Conservation (phyloP, 2,797 vertebrate genomes). For the Sebastiscus tertius region DNA sequence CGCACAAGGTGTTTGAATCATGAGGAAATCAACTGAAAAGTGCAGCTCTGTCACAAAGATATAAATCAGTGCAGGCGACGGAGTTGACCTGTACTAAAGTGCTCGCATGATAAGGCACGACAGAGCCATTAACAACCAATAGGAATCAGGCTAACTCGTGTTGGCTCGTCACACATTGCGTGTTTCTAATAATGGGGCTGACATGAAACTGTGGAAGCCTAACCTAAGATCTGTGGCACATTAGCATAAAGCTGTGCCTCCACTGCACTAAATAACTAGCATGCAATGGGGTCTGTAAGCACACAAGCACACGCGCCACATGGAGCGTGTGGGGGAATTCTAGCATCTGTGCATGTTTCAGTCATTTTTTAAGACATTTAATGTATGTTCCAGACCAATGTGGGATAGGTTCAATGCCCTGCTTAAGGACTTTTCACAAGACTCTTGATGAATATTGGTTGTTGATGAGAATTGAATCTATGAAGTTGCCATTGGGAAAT, state of each 20-base stretch:
- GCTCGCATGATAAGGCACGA: conserved; percentile 17
- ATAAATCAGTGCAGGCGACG: conserved; percentile 10
- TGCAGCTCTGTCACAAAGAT: conserved; percentile 10
- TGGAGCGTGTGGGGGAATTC: background rate
- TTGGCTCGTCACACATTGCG: conserved; percentile 27
- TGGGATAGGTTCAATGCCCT: background rate
- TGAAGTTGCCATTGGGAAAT: background rate
- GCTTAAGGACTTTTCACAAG: conserved; percentile 4
- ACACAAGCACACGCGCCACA: background rate
- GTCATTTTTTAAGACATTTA: too few relatives aligned
- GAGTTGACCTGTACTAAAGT: conserved; percentile 13
- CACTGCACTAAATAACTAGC: conserved; percentile 17
- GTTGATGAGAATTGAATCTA: background rate
- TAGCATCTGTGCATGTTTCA: background rate
- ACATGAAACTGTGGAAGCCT: conserved; percentile 29
- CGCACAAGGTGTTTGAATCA: background rate
- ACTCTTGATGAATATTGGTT: conserved; percentile 21
- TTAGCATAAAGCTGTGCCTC: conserved; percentile 4
- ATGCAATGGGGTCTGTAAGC: conserved; percentile 8
- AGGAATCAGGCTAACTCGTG: conserved; percentile 5
- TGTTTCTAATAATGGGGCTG: conserved; percentile 21
- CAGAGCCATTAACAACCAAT: conserved; percentile 18
- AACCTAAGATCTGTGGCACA: conserved; percentile 10
- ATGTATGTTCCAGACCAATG: background rate
- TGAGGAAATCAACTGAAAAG: conserved; percentile 32